These are phyloP conservation scores for Orgyia antiqua DNA, from an alignment of 2,888 invertebrate genomes.

Conservation along the genomic window DNA sequence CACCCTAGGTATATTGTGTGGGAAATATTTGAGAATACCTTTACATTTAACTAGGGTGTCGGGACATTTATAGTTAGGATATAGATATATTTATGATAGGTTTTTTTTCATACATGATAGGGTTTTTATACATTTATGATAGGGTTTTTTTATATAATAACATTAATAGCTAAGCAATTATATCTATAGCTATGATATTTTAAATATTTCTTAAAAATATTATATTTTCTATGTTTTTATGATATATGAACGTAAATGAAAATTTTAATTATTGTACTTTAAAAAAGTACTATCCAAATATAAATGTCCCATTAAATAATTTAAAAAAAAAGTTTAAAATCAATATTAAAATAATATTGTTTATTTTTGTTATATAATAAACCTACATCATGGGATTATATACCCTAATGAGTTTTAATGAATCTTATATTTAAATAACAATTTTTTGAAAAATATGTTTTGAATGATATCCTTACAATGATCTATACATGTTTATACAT, in stretches of 20 bases:
- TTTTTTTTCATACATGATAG: too few species aligned
- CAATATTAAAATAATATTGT: conserved; percentile 12
- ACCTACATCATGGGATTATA: conserved; percentile 6
- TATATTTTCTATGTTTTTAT: neutral
- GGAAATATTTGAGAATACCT: too few species aligned
- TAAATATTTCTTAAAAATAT: neutral
- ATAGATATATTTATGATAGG: too few species aligned
- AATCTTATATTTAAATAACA: conserved; percentile 43
- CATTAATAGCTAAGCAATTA: too few species aligned
- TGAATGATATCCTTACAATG: conserved; percentile 50
- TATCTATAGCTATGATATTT: neutral
- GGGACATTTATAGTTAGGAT: conserved; percentile 28
- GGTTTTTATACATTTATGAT: too few species aligned
- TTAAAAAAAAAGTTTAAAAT: conserved; percentile 2
- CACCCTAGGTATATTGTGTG: too few species aligned
- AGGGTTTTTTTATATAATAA: too few species aligned
- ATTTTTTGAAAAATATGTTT: conserved; percentile 69
- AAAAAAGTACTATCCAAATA: conserved; percentile 8
- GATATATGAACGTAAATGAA: neutral
- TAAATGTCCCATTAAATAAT: conserved; percentile 24
- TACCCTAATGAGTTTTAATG: conserved; percentile 24
- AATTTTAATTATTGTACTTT: conserved; percentile 9
- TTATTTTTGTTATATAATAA: neutral
- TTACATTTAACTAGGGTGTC: conserved; percentile 3
- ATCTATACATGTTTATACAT: conserved; percentile 47